Evolutionary conservation across 35 echinoderm and acorn worm species (phyloP).

Genomic region (Amphiura filiformis): DNA sequence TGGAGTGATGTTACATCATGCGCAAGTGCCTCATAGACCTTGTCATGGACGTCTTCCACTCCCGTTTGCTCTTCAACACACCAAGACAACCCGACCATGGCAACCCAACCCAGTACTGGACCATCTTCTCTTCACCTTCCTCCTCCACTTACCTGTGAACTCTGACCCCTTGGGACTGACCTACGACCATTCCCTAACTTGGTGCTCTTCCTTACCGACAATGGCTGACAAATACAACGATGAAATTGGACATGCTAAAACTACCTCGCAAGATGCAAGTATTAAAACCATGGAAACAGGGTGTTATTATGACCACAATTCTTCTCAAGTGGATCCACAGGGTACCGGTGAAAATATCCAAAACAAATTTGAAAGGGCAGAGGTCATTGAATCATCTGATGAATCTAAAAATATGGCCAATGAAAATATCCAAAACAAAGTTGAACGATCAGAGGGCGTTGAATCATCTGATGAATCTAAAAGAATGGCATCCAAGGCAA

Average conservation of each 20-base stretch:
- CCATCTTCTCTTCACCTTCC: conserved; percentile 7
- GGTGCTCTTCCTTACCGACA: background rate
- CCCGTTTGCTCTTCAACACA: conserved; percentile 29
- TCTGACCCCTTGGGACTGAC: background rate
- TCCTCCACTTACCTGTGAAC: background rate
- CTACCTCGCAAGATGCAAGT: background rate
- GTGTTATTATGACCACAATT: background rate
- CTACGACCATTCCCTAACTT: background rate
- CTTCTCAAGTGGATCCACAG: background rate
- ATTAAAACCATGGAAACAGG: no score
- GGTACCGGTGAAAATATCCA: no score
- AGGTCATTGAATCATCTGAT: background rate
- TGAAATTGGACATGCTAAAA: background rate
- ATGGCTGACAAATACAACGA: background rate
- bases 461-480: background rate
- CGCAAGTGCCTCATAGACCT: conserved; percentile 27
- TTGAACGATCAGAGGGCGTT: no score
- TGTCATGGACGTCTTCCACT: conserved; percentile 31
- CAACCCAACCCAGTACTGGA: conserved; percentile 4
- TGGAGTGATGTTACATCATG: conserved; percentile 43
- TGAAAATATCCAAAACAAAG: background rate
- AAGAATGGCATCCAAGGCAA: background rate
- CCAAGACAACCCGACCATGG: conserved; percentile 40
- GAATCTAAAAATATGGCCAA: background rate
- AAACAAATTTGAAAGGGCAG: background rate